Evolutionary conservation across 2,797 vertebrate species (phyloP).

Genomic region (Peromyscus melanophrys): DNA sequence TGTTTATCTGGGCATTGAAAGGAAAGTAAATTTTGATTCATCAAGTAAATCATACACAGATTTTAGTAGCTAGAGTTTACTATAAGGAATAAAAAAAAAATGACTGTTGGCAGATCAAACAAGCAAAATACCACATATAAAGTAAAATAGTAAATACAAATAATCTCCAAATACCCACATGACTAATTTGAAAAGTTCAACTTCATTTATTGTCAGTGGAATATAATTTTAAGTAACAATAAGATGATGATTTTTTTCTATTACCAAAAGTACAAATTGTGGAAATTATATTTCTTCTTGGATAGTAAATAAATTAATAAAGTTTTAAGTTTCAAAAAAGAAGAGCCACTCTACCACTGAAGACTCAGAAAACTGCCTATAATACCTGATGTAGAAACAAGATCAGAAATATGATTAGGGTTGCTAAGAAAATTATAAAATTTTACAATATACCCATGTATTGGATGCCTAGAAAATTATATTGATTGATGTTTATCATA

Average conservation of each 20-base stretch:
- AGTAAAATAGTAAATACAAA: constrained; percentile 16
- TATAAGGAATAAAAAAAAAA: constrained; percentile 5
- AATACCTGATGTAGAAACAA: constrained; percentile 13
- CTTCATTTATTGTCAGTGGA: neutral
- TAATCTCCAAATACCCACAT: constrained; percentile 1
- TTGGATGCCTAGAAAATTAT: neutral
- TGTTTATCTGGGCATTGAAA: neutral
- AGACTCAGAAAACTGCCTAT: neutral
- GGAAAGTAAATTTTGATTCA: constrained; percentile 43
- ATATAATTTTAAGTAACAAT: constrained; percentile 45
- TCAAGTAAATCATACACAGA: neutral
- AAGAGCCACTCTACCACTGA: neutral
- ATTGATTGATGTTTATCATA: neutral
- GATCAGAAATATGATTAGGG: constrained; percentile 32
- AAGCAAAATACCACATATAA: neutral
- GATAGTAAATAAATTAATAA: constrained; percentile 38
- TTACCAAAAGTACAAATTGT: constrained; percentile 27
- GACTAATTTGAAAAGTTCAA: constrained; percentile 6
- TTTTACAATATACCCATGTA: neutral
- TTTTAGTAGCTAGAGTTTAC: constrained; percentile 50
- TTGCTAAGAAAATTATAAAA: constrained; percentile 51
- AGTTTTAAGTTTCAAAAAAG: neutral
- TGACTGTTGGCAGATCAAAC: neutral
- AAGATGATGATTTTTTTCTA: neutral
- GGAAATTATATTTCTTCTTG: neutral